These are phyloP conservation scores for Macrochelys suwanniensis DNA, from an alignment of 2,797 vertebrate genomes.

Conservation along the genomic window DNA sequence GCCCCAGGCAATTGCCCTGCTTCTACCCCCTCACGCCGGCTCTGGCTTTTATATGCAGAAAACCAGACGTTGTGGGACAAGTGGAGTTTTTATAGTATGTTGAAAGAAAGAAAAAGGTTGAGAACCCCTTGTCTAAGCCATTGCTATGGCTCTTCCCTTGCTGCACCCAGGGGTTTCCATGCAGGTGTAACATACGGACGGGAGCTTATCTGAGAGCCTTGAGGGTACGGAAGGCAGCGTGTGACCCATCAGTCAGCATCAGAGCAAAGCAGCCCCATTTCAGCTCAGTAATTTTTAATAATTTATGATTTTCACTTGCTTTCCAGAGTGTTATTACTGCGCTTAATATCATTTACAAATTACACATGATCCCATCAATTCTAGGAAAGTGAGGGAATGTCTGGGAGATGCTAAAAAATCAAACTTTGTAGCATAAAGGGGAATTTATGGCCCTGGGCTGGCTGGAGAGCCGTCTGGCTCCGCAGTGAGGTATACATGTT, in stretches of 20 bases:
- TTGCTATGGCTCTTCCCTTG: neutral
- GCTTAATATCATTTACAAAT: constrained; percentile 81
- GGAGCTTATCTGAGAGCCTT: constrained; percentile 43
- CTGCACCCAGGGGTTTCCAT: neutral
- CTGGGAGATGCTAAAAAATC: constrained; percentile 70
- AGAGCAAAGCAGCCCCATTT: constrained; percentile 67
- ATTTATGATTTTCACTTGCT: constrained; percentile 69
- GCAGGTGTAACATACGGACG: constrained; percentile 26
- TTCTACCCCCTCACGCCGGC: too few species aligned
- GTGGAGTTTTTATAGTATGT: too few species aligned
- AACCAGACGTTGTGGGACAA: too few species aligned
- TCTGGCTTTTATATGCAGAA: too few species aligned
- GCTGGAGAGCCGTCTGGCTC: neutral
- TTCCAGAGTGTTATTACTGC: constrained; percentile 78
- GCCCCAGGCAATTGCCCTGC: too few species aligned
- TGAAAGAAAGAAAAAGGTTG: too few species aligned
- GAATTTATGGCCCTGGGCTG: constrained; percentile 53
- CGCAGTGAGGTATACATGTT: accelerated
- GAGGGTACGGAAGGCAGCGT: constrained; percentile 32
- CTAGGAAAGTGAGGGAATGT: constrained; percentile 75
- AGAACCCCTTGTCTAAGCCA: constrained; percentile 3
- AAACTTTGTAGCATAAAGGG: constrained; percentile 54
- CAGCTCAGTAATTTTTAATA: constrained; percentile 70
- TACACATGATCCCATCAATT: constrained; percentile 76
- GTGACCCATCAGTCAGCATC: constrained; percentile 59